Evolutionary conservation across 2,797 vertebrate genomes (phyloP).

Genomic region (Sebastes trivittatus): DNA sequence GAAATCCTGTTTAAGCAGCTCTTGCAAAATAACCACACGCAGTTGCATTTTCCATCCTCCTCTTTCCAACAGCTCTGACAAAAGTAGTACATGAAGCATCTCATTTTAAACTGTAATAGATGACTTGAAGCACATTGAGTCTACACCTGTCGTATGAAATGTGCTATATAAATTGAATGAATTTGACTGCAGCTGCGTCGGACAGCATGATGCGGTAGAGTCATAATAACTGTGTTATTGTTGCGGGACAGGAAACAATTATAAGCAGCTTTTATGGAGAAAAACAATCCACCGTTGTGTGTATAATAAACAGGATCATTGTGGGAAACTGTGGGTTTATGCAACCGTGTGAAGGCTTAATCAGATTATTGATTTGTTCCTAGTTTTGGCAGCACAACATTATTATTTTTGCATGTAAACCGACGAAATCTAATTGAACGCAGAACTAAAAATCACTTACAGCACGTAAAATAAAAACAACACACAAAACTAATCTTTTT

Average conservation of each 20-base stretch:
- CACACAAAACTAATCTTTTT: background rate
- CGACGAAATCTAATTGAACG: background rate
- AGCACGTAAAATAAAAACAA: background rate
- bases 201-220: slow-evolving; percentile 1
- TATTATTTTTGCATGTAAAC: slow-evolving; percentile 13
- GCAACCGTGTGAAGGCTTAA: slow-evolving; percentile 11
- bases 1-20: background rate
- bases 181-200: background rate
- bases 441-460: slow-evolving; percentile 4
- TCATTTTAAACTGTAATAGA: background rate
- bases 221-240: slow-evolving; percentile 9
- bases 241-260: slow-evolving; percentile 33
- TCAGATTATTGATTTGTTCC: slow-evolving; percentile 32
- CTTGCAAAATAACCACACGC: background rate
- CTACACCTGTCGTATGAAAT: too few species aligned
- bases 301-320: slow-evolving; percentile 27
- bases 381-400: slow-evolving; percentile 3
- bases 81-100: background rate
- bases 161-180: too few species aligned
- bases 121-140: too few species aligned
- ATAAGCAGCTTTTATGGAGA: slow-evolving; percentile 13
- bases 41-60: background rate
- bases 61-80: background rate
- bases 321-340: slow-evolving; percentile 27
- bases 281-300: slow-evolving; percentile 15